phyloP scores from a whole-genome alignment of 2,113 vertebrate species.

The Diadophis punctatus region DNA sequence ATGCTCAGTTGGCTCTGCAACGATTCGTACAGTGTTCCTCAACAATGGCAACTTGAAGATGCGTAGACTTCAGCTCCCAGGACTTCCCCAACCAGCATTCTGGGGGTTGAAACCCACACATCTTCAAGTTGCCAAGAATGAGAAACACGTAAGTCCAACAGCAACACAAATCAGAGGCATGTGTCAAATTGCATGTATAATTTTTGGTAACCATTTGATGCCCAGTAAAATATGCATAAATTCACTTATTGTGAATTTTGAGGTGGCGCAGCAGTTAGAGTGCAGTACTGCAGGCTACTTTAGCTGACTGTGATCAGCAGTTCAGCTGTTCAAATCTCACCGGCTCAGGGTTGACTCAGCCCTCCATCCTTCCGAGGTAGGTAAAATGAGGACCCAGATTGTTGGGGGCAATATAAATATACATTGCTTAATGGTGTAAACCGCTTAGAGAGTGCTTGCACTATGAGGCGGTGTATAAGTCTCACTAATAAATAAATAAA shows the following conservation, averaged over 20 bases:
- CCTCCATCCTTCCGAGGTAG: too few species aligned
- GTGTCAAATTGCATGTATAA: background rate
- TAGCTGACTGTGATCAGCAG: too few species aligned
- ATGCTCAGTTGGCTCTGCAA: background rate
- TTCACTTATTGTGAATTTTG: background rate
- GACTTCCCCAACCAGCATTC: background rate
- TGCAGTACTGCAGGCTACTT: too few species aligned
- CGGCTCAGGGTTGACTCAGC: too few species aligned
- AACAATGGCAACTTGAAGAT: background rate
- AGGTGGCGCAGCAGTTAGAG: too few species aligned
- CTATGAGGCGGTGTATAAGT: too few species aligned
- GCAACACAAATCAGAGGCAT: background rate
- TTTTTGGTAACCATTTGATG: background rate
- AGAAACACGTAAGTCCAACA: background rate
- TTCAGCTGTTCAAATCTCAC: too few species aligned
- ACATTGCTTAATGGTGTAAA: too few species aligned
- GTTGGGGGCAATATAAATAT: too few species aligned
- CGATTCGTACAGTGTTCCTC: background rate
- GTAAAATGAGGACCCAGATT: too few species aligned
- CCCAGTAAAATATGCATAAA: background rate
- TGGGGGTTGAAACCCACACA: background rate
- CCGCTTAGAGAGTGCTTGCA: too few species aligned
- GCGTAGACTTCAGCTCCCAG: background rate
- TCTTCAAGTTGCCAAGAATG: background rate
- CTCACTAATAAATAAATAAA: too few species aligned